These are phyloP conservation scores for Epirrita christyi DNA, from an alignment of 2,888 invertebrate species.

Conservation along the genomic window DNA sequence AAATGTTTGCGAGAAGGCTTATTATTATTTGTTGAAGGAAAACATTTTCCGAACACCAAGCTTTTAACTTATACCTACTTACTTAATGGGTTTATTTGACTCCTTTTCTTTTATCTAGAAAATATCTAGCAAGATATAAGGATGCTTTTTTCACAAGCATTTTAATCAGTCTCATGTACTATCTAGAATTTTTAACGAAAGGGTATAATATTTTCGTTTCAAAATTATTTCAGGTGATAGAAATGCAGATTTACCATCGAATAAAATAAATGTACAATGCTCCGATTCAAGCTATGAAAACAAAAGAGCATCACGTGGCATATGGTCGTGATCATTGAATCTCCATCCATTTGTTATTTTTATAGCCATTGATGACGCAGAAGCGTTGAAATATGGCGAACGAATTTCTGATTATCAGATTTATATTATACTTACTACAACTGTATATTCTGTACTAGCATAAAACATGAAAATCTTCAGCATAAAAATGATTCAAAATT, in stretches of 20 bases:
- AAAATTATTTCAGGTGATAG: no score
- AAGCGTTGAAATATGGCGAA: slow-evolving; percentile 14
- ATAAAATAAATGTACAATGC: no score
- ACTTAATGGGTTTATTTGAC: not conserved
- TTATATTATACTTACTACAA: not conserved
- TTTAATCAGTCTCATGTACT: no score
- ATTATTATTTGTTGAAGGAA: not conserved
- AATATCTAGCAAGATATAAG: no score
- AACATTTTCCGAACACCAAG: not conserved
- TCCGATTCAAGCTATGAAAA: not conserved
- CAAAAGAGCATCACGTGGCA: slow-evolving; percentile 5
- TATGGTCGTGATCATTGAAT: slow-evolving; percentile 21
- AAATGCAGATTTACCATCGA: no score
- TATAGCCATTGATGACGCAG: slow-evolving; percentile 16
- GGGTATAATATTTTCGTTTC: no score
- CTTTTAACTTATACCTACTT: not conserved
- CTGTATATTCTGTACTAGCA: no score
- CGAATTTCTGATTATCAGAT: slow-evolving; percentile 3
- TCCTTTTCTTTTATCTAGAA: no score
- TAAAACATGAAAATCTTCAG: no score
- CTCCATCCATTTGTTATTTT: slow-evolving; percentile 21
- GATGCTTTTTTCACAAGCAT: no score
- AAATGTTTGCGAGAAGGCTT: not conserved
- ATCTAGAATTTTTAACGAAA: no score
- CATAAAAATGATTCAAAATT: no score